phyloP scores from a whole-genome alignment of 2,888 invertebrate genomes.

The Caenorhabditis uteleia region DNA sequence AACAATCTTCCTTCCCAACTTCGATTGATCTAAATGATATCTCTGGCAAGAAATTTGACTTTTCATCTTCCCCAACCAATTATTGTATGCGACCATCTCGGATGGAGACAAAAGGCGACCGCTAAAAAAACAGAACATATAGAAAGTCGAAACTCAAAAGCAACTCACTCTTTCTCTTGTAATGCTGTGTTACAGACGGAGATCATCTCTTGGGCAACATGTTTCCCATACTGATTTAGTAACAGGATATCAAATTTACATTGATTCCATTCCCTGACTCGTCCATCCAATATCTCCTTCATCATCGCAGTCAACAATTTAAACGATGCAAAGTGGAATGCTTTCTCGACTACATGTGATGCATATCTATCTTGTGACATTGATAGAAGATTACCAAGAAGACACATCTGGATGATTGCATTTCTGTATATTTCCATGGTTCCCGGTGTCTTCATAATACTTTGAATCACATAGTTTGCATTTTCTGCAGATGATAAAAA shows the following conservation, averaged over 20 bases:
- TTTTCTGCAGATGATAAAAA: conserved; percentile 52
- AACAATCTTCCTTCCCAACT: conserved; percentile 64
- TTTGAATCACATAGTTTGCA: conserved; percentile 63
- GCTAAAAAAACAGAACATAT: conserved; percentile 6
- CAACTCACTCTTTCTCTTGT: conserved; percentile 29
- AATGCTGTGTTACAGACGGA: conserved; percentile 38
- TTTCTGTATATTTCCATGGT: conserved; percentile 45
- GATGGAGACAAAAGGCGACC: conserved; percentile 13
- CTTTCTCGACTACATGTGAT: conserved; percentile 62
- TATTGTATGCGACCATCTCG: conserved; percentile 11
- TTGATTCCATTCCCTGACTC: conserved; percentile 40
- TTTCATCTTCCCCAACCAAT: conserved; percentile 26
- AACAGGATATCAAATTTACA: conserved; percentile 58
- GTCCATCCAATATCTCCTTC: conserved; percentile 57
- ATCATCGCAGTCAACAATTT: conserved; percentile 44
- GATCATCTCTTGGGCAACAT: conserved; percentile 62
- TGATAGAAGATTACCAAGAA: conserved; percentile 53
- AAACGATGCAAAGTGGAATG: conserved; percentile 46
- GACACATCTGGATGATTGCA: conserved; percentile 51
- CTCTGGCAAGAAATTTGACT: conserved; percentile 9
- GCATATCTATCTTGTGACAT: conserved; percentile 62
- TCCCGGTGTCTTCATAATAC: conserved; percentile 43
- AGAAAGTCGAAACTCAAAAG: background rate
- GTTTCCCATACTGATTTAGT: conserved; percentile 65
- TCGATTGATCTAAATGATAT: conserved; percentile 39